These are phyloP conservation scores for Drosophila jambulina DNA, from an alignment of 1,140 invertebrate species.

Conservation along the genomic window DNA sequence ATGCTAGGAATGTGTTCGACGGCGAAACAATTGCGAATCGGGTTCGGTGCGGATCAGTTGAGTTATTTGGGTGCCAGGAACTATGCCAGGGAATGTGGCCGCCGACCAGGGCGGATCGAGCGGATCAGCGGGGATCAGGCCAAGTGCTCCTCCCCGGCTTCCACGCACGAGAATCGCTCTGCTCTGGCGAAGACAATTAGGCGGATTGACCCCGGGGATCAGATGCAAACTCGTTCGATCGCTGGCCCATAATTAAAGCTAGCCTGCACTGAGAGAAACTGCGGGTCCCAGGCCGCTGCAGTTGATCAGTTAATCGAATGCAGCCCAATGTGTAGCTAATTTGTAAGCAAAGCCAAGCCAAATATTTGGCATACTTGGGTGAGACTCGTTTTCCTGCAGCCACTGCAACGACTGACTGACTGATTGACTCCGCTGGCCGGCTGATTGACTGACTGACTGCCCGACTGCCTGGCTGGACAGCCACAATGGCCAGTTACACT, in stretches of 20 bases:
- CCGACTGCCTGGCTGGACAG: conserved; percentile 22
- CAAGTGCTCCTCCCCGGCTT: conserved; percentile 11
- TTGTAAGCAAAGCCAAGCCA: conserved; percentile 60
- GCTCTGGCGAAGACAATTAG: conserved; percentile 50
- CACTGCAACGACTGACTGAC: conserved; percentile 34
- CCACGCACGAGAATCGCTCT: conserved; percentile 19
- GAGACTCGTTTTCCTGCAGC: conserved; percentile 65
- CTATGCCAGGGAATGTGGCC: conserved; percentile 63
- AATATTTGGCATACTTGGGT: conserved; percentile 79
- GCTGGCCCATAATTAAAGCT: conserved; percentile 64
- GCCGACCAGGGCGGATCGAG: conserved; percentile 21
- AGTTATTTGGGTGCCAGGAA: conserved; percentile 59
- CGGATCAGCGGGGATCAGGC: conserved; percentile 27
- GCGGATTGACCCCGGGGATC: conserved; percentile 70
- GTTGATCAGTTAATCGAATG: conserved; percentile 57
- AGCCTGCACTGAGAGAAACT: conserved; percentile 31
- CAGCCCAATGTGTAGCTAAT: conserved; percentile 66
- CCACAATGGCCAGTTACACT: conserved; percentile 60
- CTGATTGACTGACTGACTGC: conserved; percentile 20
- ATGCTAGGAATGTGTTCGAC: conserved; percentile 57
- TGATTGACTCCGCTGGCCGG: conserved; percentile 11
- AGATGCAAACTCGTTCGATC: conserved; percentile 80
- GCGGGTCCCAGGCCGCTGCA: not conserved
- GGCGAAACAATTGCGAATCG: conserved; percentile 42
- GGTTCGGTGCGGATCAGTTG: conserved; percentile 32